A percentile compares a stretch with the other conserved stretches of the same genome.
These are phyloP conservation scores for Atherix ibis DNA, from an alignment of 2,888 invertebrate species.

Conservation along the genomic window DNA sequence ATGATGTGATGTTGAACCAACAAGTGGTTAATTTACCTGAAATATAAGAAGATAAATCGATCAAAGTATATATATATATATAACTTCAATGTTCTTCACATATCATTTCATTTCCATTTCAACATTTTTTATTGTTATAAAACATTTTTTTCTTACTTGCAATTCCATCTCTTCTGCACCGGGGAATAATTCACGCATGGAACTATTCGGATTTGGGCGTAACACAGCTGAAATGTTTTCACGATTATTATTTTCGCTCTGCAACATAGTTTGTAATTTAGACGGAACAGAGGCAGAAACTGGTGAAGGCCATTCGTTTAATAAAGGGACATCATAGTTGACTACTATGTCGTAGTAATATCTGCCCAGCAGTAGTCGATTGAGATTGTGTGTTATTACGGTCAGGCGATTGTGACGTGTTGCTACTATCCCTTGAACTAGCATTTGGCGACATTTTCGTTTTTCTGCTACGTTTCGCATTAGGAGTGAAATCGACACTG, in stretches of 20 bases:
- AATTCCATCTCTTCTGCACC: slow-evolving; percentile 71
- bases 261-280: slow-evolving; percentile 28
- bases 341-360: slow-evolving; percentile 22
- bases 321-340: slow-evolving; percentile 26
- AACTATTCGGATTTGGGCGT: slow-evolving; percentile 57
- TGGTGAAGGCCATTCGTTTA: slow-evolving; percentile 10
- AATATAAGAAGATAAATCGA: not conserved
- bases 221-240: slow-evolving; percentile 28
- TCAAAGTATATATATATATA: too few relatives aligned
- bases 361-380: slow-evolving; percentile 13
- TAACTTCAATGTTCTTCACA: too few relatives aligned
- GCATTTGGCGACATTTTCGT: slow-evolving; percentile 18
- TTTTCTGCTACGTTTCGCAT: slow-evolving; percentile 33
- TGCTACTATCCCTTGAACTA: not conserved
- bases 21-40: slow-evolving; percentile 56
- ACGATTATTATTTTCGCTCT: slow-evolving; percentile 14
- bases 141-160: slow-evolving; percentile 28
- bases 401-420: not conserved
- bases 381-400: not conserved
- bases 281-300: slow-evolving; percentile 16
- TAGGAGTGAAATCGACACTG: not conserved
- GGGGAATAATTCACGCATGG: slow-evolving; percentile 63
- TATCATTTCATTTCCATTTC: too few relatives aligned
- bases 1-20: slow-evolving; percentile 33
- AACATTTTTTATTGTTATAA: too few relatives aligned